Conservation (phyloP, 2,797 vertebrate genomes). For the Anas georgica region DNA sequence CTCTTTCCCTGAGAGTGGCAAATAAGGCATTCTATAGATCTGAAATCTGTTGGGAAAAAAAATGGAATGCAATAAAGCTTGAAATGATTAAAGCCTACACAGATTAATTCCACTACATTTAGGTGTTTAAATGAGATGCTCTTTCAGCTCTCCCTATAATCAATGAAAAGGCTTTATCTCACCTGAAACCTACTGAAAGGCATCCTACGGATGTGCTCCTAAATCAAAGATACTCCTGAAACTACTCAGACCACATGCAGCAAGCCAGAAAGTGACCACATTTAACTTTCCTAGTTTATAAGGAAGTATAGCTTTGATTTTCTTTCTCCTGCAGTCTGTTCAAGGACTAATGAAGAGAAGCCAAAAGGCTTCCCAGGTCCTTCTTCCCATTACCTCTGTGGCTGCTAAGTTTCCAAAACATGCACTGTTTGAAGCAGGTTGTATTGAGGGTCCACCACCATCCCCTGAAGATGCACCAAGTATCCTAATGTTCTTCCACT, state of each 20-base stretch:
- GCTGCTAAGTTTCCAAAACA: neutral
- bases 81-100: neutral
- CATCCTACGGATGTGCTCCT: neutral
- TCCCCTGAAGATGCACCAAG: neutral
- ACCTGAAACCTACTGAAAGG: neutral
- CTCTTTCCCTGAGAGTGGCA: neutral
- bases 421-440: neutral
- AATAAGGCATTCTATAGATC: neutral
- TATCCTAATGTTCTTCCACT: neutral
- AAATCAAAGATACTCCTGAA: neutral
- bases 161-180: neutral
- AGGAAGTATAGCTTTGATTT: neutral
- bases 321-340: neutral
- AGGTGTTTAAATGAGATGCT: neutral
- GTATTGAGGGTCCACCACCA: neutral
- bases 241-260: neutral
- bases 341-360: neutral
- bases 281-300: neutral
- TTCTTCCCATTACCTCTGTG: rapidly evolving
- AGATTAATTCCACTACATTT: neutral
- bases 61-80: neutral
- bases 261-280: neutral
- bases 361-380: neutral
- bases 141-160: neutral
- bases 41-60: neutral